Conservation (phyloP, 1,140 invertebrate genomes). For the Bombus superbus region DNA sequence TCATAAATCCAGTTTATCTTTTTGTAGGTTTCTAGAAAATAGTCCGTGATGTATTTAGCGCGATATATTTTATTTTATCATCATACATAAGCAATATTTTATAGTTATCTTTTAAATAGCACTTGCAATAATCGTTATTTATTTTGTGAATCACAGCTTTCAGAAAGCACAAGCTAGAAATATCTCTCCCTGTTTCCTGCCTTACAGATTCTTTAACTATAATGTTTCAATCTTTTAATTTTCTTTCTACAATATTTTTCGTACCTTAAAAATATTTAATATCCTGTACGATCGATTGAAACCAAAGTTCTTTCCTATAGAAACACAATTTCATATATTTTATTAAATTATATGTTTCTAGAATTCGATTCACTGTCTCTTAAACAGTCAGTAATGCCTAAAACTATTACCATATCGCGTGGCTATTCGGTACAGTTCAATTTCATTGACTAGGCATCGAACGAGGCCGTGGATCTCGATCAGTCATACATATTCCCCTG, state of each 20-base stretch:
- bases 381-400: too few species aligned
- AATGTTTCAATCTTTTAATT: background rate
- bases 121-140: too few species aligned
- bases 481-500: background rate
- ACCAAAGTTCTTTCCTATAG: background rate
- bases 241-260: background rate
- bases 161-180: background rate
- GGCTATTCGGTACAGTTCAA: background rate
- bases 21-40: too few species aligned
- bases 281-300: background rate
- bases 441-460: background rate
- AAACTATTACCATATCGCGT: background rate
- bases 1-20: too few species aligned
- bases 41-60: too few species aligned
- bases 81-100: too few species aligned
- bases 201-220: background rate
- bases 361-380: background rate
- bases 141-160: too few species aligned
- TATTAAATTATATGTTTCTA: background rate
- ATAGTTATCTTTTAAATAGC: too few species aligned
- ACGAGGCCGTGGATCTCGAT: slow-evolving; percentile 16
- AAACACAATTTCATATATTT: too few species aligned
- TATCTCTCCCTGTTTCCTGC: background rate
- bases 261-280: background rate
- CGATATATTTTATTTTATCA: too few species aligned